Conservation (phyloP, 2,797 vertebrate species). For the Gallirallus australis region DNA sequence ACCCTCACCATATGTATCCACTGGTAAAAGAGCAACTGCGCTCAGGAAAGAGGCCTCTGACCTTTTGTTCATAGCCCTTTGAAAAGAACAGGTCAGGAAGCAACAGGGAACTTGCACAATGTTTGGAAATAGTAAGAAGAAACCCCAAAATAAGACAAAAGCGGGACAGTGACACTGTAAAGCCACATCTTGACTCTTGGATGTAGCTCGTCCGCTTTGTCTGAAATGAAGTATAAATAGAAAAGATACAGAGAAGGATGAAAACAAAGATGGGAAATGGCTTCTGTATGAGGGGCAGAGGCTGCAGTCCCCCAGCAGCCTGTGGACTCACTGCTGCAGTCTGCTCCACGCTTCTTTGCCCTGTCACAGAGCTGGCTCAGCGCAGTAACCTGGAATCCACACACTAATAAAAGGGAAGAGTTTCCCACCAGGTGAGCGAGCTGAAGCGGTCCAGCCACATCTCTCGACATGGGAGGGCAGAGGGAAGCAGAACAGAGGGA, state of each 20-base stretch:
- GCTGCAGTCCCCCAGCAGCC: background rate
- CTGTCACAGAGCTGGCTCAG: background rate
- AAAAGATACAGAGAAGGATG: background rate
- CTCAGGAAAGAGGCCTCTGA: background rate
- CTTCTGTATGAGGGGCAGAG: background rate
- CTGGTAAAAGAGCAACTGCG: background rate
- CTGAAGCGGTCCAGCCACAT: background rate
- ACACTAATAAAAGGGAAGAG: background rate
- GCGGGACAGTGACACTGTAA: background rate
- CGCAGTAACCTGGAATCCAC: background rate
- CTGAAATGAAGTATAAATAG: background rate
- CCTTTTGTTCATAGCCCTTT: background rate
- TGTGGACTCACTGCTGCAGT: background rate
- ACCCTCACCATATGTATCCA: background rate
- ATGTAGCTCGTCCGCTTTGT: background rate
- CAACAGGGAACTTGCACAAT: accelerated
- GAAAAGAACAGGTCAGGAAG: background rate
- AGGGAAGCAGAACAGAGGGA: accelerated
- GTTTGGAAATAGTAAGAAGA: background rate
- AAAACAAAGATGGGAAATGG: background rate
- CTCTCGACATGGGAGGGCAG: accelerated
- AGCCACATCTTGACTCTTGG: background rate
- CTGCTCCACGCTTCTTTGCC: accelerated
- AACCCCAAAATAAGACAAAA: background rate
- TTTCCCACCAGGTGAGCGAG: background rate